Base-by-base conservation (phyloP, 2,888 invertebrate species). In the Uloborus plumipes region DNA sequence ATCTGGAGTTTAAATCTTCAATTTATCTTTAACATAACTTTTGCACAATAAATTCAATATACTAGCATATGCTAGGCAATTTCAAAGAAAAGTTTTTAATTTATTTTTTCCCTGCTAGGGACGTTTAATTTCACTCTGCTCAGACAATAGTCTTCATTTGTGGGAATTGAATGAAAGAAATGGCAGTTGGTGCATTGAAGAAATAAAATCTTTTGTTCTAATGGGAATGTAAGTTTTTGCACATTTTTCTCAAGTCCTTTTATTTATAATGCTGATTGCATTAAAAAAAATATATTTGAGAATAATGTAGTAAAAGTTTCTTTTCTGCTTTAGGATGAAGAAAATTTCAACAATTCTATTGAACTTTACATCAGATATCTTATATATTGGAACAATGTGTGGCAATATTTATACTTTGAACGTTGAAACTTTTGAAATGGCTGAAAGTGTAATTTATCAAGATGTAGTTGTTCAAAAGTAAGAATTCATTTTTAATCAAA, bases 391-490 rank as follows among this genome's bases (percentile, higher is more conserved):
- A 13, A 98, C 98, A 0, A 98, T 98, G 89, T 95, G 96, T 13
- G 98, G 98, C 14, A 98, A 98, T 89, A 94, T 98, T 86, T 97
- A 98, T 90, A 92, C 94, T 16, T 90, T 98, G 78, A 94, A 97
- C 89, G 90, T 97, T 74, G 92, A 91, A 87, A 92, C 93, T 0
- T 97, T 98, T 89, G 92, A 92, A 58, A 92, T 97, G 89, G 93
- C 94, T 73, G 96, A 97, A 86, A 94, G 95, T 86, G 95, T 97
- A 85, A 97, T 98, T 88, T 97, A 97, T 89, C 96, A 97, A 89
- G 98, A 98, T 90, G 94, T 96, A 86, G 96, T 98, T 86, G 94
- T 97, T 93, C 97, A 98, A 89, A 97, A 96, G 96, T 96, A 90
- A 93, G 93, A 91, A 51, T 9, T 39, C n/a, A 16, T 49, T 49